Base-by-base conservation (phyloP, 2,797 vertebrate genomes). In the Parotocinclus haroldoi region DNA sequence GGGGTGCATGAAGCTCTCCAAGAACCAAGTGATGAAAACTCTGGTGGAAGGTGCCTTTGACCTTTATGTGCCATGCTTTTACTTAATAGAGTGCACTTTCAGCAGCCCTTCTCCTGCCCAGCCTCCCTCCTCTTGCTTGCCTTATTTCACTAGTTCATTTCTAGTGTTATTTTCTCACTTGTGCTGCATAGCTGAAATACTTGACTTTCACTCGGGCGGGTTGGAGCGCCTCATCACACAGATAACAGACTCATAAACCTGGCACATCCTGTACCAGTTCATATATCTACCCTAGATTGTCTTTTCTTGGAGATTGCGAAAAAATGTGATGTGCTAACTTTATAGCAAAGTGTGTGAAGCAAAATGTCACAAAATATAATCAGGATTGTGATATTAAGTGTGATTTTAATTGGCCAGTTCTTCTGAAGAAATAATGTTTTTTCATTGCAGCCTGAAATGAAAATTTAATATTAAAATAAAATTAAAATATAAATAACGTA, bases 41-140 rank as follows among this genome's bases (percentile, higher is more conserved):
- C 27, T 27, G 27, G 72, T 64, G 42, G 62, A 68, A 64, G 71
- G 64, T 73, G 73, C 71, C 64, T 68, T 27, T 76, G 71, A 73
- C 70, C 76, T 75, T 78, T 73, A 62, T 50, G 68, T 50, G 40
- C 45, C 53, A 65, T 56, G 54, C 56, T 73, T 52, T 38, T 19
- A 12, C 61, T 73, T 78, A 78, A 78, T 73, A 60, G 63, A 71
- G 60, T 71, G n/a, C 68, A 71, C 60, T 78, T 76, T 62, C 48
- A 56, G 62, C 56, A 27, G 27, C 27, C 27, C 27, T 27, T 5
- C 27, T 27, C 71, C 73, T 65, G 61, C 69, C 63, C 60, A 63
- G 63, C 68, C 63, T 63, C 10, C 27, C 27, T 65, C 58, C 63
- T 63, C 63, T 57, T 66, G 67, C 62, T 71, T 68, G 60, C 56